These are phyloP conservation scores for Ascidia mentula DNA, from an alignment of 23 tunicate genomes.

Conservation along the genomic window DNA sequence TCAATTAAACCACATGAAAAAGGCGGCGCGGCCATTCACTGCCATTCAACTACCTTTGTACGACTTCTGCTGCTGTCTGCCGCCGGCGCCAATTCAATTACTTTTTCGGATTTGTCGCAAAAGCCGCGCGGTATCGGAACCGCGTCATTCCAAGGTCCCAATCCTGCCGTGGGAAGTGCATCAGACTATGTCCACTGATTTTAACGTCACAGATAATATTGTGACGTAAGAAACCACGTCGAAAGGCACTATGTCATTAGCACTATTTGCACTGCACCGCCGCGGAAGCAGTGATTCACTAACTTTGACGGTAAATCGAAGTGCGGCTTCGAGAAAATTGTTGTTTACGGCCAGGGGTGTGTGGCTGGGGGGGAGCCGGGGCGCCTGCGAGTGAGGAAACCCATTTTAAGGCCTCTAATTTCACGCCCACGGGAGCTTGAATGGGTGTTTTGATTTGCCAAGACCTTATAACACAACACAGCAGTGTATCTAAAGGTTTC, in stretches of 20 bases:
- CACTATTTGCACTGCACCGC: neutral
- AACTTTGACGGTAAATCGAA: neutral
- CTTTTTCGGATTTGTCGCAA: neutral
- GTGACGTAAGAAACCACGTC: neutral
- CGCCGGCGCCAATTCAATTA: slow-evolving; percentile 5
- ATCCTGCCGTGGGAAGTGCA: neutral
- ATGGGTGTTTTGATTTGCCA: neutral
- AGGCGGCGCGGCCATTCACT: slow-evolving; percentile 2
- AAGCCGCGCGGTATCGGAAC: neutral
- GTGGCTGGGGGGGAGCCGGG: neutral
- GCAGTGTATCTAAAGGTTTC: neutral
- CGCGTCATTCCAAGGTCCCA: neutral
- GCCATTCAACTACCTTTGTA: slow-evolving; percentile 10
- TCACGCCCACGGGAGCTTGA: slow-evolving; percentile 1
- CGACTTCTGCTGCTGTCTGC: neutral
- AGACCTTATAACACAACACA: neutral
- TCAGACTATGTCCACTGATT: slow-evolving; percentile 2
- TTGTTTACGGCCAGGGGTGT: neutral
- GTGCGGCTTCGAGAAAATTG: neutral
- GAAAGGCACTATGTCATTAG: neutral
- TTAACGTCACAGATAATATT: neutral
- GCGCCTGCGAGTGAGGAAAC: neutral
- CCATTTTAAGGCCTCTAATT: neutral
- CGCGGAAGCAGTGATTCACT: neutral
- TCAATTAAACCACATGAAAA: slow-evolving; percentile 3